Conservation (phyloP, 1,140 invertebrate genomes). For the Anastrepha obliqua region DNA sequence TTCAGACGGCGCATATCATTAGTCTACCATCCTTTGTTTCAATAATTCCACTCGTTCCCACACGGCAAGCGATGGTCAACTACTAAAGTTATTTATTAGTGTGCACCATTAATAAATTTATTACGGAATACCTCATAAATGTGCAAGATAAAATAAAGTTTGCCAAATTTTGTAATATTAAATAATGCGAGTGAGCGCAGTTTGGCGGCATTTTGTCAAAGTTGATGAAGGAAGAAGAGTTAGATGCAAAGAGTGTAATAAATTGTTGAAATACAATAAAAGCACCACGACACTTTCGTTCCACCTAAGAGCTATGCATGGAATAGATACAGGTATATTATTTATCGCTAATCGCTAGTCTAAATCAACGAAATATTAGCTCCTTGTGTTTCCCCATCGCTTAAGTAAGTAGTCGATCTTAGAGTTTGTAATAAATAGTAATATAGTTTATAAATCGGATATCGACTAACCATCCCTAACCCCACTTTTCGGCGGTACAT, state of each 20-base stretch:
- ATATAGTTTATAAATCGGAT: conserved; percentile 19
- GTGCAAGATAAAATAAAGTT: not conserved
- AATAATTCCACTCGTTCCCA: not conserved
- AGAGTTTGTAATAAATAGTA: not conserved
- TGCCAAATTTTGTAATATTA: not conserved
- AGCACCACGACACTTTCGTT: conserved; percentile 23
- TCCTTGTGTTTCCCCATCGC: not conserved
- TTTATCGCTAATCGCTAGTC: not conserved
- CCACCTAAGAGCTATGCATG: conserved; percentile 29
- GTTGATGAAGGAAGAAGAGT: conserved; percentile 14
- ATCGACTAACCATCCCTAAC: conserved; percentile 45
- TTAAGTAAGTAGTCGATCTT: conserved; percentile 16
- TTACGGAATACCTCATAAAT: not conserved
- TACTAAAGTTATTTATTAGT: not conserved
- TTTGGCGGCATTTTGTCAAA: conserved; percentile 27
- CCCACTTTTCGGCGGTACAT: conserved; percentile 22
- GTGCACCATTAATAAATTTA: not conserved
- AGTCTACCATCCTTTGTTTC: conserved; percentile 24
- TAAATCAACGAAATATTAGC: not conserved
- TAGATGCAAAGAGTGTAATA: conserved; percentile 24
- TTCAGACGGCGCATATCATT: not conserved
- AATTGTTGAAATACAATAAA: conserved; percentile 29
- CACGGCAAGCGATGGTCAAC: not conserved
- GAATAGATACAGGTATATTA: conserved; percentile 29
- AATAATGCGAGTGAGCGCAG: conserved; percentile 26